Evolutionary conservation across 2,888 invertebrate genomes (phyloP), one percentile per base, ranked within the genome.

Genomic region (Fragum whitleyi): DNA sequence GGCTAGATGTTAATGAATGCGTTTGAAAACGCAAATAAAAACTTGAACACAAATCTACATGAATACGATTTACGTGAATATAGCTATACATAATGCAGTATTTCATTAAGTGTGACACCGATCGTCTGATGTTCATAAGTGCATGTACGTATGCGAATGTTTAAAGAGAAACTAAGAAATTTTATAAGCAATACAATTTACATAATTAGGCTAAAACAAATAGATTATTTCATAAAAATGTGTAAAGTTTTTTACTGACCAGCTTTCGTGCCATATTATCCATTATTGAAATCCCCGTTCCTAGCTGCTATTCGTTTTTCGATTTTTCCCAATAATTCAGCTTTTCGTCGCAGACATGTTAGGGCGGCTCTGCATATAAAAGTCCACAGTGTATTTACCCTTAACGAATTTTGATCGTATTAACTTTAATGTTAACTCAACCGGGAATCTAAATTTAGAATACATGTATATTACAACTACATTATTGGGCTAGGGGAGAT

Each of bases 291-390:
- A 36, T 36, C 32, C 47, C 19, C 47, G 47, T 9, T n/a, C 14
- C 47, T 47, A 47, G 14, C 47, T 47, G 47, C 47, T 47, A 47
- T 47, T 47, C 47, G 19, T 47, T 47, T 47, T 47, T 47, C 47
- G 47, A 47, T 47, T 47, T 47, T 47, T 47, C n/a, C 47, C 47
- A 47, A 47, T 47, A 47, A 47, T 47, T 47, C 47, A 47, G 47
- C 47, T 14, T 47, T 47, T 47, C 47, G 47, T 47, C 47, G 16
- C 47, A 47, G 47, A 47, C 47, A 47, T 47, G 47, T 47, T 47
- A 47, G 47, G 14, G n/a, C 47, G 47, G 5, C 47, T 47, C n/a
- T 47, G 47, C 47, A 47, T 47, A 47, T 5, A 47, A n/a, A 16
- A 47, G 47, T 9, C 47, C 47, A 47, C 47, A 47, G 47, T 47